phyloP scores from a whole-genome alignment of 2,888 invertebrate genomes.

The Mycalesis mineus region DNA sequence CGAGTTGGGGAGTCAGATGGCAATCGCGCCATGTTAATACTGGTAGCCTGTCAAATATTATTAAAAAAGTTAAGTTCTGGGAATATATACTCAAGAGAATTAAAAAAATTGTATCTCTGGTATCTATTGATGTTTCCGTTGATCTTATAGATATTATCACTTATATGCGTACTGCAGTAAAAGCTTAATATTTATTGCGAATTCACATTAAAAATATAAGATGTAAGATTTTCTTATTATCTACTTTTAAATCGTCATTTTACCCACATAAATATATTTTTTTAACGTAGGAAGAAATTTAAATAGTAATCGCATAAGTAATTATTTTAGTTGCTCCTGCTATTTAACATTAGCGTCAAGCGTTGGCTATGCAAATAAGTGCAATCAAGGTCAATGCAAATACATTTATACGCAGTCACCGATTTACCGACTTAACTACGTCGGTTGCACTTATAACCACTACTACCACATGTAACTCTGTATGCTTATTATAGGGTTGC shows the following conservation, averaged over 20 bases:
- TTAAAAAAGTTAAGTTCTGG: background rate
- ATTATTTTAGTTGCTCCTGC: conserved; percentile 22
- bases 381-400: conserved; percentile 43
- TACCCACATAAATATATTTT: too few relatives aligned
- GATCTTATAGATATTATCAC: too few relatives aligned
- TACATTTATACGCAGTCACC: conserved; percentile 14
- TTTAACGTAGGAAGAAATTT: conserved; percentile 15
- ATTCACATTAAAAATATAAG: too few relatives aligned
- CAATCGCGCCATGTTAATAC: background rate
- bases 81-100: background rate
- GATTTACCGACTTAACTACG: background rate
- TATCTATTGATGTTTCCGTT: too few relatives aligned
- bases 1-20: background rate
- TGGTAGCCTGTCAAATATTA: background rate
- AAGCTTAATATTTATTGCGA: too few relatives aligned
- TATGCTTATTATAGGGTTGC: too few relatives aligned
- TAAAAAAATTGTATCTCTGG: too few relatives aligned
- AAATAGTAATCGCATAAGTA: conserved; percentile 17
- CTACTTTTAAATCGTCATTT: too few relatives aligned
- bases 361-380: conserved; percentile 39
- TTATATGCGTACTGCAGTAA: too few relatives aligned
- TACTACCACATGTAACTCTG: too few relatives aligned
- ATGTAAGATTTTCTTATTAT: too few relatives aligned
- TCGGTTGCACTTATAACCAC: background rate
- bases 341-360: conserved; percentile 32